Base-by-base conservation (phyloP, 2,797 vertebrate species). In the Dipus sagitta region DNA sequence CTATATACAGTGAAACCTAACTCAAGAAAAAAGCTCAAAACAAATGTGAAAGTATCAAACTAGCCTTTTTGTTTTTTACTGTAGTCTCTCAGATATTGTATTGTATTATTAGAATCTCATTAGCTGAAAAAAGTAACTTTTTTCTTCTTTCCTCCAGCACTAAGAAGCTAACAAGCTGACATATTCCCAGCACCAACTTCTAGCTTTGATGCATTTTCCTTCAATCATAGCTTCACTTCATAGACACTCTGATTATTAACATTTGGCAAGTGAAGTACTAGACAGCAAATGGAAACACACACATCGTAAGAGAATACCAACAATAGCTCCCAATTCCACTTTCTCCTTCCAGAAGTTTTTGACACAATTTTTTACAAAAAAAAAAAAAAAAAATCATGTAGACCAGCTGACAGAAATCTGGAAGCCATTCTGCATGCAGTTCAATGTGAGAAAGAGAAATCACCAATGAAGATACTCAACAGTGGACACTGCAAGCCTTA, bases 191-290 rank as follows among this genome's bases (percentile, higher is more conserved):
- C 17, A 68, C 26, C 60, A 94, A 52, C 26, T 20, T 86, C 14
- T 90, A 84, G 38, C 8, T 23, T 93, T 90, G 38, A 38, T 26
- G 6, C 24, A 74, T 67, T 90, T 93, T 87, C 26, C 32, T 80
- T 84, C 67, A 83, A 32, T 81, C 7, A 42, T 18, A 84, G n/a
- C 17, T 11, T 88, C 47, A 77, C n/a, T 87, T 91, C 71, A 84
- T 52, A 87, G 62, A 92, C 15, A 65, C 30, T 86, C 79, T 71
- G 24, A 21, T 81, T 3, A 87, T 54, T 78, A 84, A 47, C 23
- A 85, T 65, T 78, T 18, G 21, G 52, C 38, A 85, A 88, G 60
- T 64, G 17, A 87, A 86, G 24, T 70, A 32, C 15, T 85, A 54
- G 18, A 30, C 18, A 70, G 20, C 8, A 47, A 21, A 94, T 4